Base-by-base conservation (phyloP, 2,888 invertebrate genomes). In the Atherix ibis region DNA sequence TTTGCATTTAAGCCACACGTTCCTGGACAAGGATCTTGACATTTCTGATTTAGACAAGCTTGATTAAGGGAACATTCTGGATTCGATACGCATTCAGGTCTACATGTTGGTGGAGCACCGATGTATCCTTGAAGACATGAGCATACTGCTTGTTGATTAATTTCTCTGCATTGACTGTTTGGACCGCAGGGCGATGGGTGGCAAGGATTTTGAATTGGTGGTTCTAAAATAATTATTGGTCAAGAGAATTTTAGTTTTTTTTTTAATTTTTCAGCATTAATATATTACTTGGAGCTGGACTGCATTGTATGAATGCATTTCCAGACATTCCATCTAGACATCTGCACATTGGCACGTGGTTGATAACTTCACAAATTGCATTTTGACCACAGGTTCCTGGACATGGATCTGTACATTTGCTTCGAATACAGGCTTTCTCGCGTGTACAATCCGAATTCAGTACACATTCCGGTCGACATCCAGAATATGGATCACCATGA, bases 381-480 rank as follows among this genome's bases (percentile, higher is more conserved):
- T 76, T 78, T 31, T 60, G 57, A 1, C 82, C 85, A 52, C 87
- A 87, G 14, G 76, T 78, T 35, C 76, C 76, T 3, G 76, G 72
- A 48, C 87, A 85, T 32, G 85, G 84, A 53, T 82, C 75, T 18
- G 63, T 49, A 50, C 85, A 87, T 58, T 82, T 81, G 50, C 75
- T 77, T 43, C 65, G 64, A 3, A 71, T 63, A 49, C 83, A 84
- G 36, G 81, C 76, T 49, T 67, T 71, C 50, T 73, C 65, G 48
- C 66, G 64, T 12, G 72, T 62, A 55, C 84, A 85, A 48, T 84
- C 83, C 6, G 67, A 62, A 51, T 77, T 83, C 2, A 81, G 59
- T 3, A 79, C 71, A 56, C 84, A 84, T 57, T 84, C 83, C 2
- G 84, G 84, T 41, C 81, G 68, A 51, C 84, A 85, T 28, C 73